Evolutionary conservation across 2,113 vertebrate species (phyloP).

Genomic region (Ellobius talpinus): DNA sequence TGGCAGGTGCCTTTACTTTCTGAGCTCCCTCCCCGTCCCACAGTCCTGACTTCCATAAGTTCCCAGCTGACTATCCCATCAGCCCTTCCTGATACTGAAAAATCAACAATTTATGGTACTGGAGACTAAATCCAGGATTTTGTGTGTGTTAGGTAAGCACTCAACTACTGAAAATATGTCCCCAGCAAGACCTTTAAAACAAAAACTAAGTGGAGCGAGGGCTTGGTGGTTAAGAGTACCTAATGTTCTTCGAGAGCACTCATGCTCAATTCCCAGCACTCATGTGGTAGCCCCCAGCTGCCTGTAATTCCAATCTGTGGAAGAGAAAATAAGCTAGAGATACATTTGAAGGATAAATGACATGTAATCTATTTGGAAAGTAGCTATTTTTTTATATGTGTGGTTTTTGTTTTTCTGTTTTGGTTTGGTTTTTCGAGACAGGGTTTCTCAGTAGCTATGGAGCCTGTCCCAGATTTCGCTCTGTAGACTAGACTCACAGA

Average conservation of each 20-base stretch:
- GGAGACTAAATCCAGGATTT: not conserved
- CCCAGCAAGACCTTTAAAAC: not conserved
- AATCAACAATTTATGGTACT: not conserved
- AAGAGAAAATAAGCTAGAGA: conserved; percentile 10
- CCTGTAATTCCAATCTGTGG: not conserved
- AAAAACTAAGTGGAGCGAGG: not conserved
- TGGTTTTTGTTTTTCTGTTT: too few species aligned
- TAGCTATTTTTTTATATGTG: not conserved
- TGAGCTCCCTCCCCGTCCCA: not conserved
- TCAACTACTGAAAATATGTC: not conserved
- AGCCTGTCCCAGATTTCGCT: too few species aligned
- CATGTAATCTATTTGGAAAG: not conserved
- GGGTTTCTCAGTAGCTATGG: too few species aligned
- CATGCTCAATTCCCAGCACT: not conserved
- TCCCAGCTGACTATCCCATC: not conserved
- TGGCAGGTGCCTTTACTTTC: not conserved
- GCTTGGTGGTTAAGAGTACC: not conserved
- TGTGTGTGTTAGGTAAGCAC: not conserved
- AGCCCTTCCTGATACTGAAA: not conserved
- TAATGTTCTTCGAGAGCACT: not conserved
- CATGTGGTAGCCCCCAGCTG: not conserved
- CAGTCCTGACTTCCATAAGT: not conserved
- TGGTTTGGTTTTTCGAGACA: too few species aligned
- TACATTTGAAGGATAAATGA: conserved; percentile 38
- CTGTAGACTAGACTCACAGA: too few species aligned